A percentile compares a stretch with the other conserved stretches of the same genome.
These are phyloP conservation scores for Andricus grossulariae DNA, from an alignment of 1,140 invertebrate genomes.

Conservation along the genomic window DNA sequence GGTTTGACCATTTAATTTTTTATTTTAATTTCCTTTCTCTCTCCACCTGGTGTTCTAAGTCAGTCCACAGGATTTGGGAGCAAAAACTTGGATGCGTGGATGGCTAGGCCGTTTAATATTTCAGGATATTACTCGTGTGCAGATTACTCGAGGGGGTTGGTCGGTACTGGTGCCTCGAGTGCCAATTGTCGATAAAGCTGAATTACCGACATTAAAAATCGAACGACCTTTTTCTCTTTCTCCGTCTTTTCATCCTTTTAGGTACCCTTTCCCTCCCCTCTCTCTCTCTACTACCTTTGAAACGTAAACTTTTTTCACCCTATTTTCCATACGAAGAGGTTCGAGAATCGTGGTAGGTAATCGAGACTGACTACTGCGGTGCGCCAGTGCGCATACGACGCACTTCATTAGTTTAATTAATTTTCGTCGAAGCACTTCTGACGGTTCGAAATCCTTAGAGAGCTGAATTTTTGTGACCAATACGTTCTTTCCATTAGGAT, in stretches of 20 bases:
- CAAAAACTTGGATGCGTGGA: too few relatives aligned
- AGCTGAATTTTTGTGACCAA: conserved; percentile 27
- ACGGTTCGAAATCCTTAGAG: conserved; percentile 13
- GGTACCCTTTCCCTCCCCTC: too few relatives aligned
- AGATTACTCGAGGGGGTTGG: conserved; percentile 49
- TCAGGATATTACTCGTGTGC: conserved; percentile 53
- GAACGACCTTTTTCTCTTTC: conserved; percentile 31
- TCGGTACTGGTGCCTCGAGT: conserved; percentile 37
- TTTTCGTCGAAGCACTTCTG: conserved; percentile 40
- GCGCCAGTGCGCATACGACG: conserved; percentile 40
- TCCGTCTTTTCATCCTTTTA: background rate
- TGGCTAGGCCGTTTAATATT: conserved; percentile 50
- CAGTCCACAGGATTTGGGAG: too few relatives aligned
- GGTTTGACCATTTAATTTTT: too few relatives aligned
- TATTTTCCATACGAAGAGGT: conserved; percentile 1
- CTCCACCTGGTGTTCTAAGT: too few relatives aligned
- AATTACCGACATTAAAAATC: conserved; percentile 59
- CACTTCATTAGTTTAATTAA: conserved; percentile 66
- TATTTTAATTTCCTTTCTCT: too few relatives aligned
- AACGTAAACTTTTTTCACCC: conserved; percentile 8
- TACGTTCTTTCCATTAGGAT: conserved; percentile 62
- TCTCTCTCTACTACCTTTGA: too few relatives aligned
- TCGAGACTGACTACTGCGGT: background rate
- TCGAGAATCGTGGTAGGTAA: background rate
- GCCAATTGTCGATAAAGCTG: conserved; percentile 59